A percentile compares a stretch with the other conserved stretches of the same genome.
phyloP scores from a whole-genome alignment of 2,797 vertebrate species.

The Pristis pectinata region DNA sequence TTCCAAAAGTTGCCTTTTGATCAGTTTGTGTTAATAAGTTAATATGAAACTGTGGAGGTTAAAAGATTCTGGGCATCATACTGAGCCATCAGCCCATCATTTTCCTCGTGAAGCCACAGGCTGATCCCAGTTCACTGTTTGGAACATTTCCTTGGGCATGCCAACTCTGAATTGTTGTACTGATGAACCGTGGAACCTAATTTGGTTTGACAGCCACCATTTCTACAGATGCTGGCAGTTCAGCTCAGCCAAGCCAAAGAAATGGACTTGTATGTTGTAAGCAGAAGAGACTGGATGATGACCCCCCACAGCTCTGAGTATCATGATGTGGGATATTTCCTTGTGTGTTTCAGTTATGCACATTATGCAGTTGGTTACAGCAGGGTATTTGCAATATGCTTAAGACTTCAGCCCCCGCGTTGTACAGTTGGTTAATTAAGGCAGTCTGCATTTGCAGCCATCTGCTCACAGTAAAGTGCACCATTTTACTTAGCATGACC shows the following conservation, averaged over 20 bases:
- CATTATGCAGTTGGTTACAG: constrained; percentile 35
- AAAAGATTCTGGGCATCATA: constrained; percentile 28
- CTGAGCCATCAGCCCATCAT: constrained; percentile 3
- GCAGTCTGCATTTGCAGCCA: constrained; percentile 25
- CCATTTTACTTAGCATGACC: constrained; percentile 31
- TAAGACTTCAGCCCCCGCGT: background rate
- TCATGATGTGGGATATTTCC: constrained; percentile 25
- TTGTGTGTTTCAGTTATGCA: constrained; percentile 30
- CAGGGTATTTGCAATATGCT: constrained; percentile 37
- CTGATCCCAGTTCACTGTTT: constrained; percentile 30
- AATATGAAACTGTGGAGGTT: constrained; percentile 33
- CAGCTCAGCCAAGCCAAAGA: constrained; percentile 18
- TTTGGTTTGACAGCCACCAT: constrained; percentile 35
- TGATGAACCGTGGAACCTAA: constrained; percentile 29
- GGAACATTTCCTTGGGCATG: constrained; percentile 10
- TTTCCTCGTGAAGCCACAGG: constrained; percentile 12
- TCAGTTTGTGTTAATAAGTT: constrained; percentile 36
- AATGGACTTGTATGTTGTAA: background rate
- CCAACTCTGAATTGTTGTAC: constrained; percentile 9
- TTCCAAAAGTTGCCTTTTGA: constrained; percentile 24
- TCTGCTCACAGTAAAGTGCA: constrained; percentile 35
- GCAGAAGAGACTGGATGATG: constrained; percentile 29
- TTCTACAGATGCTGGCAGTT: constrained; percentile 35
- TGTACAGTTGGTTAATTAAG: constrained; percentile 37
- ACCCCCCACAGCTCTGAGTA: constrained; percentile 6